Base-by-base conservation (phyloP, 2,888 invertebrate species). In the Opisthograptis luteolata region DNA sequence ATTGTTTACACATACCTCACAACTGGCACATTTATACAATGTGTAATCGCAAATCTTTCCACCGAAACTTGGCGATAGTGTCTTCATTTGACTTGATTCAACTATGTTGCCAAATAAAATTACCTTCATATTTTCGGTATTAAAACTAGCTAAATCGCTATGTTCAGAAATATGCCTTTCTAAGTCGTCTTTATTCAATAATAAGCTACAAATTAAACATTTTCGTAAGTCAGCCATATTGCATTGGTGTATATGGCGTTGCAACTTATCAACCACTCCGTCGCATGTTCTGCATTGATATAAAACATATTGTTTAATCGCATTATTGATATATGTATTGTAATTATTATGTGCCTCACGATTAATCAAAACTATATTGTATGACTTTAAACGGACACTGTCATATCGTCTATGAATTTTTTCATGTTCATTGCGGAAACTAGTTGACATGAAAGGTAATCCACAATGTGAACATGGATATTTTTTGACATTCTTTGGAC, bases 221-320 rank as follows among this genome's bases (percentile, higher is more conserved):
- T 71, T 70, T 53, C 58, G 66, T 42, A 76, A 64, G 37, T 63
- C 53, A 9, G 52, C 56, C 14, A 34, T 30, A 52, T 66, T 60
- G 65, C 87, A 87, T 52, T 57, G 24, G 45, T 84, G 83, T 52
- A 37, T 32, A 7, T 44, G 42, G 47, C 37, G 49, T 9, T 43
- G 31, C n/a, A 10, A 64, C 55, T 72, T 76, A 50, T 83, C 76
- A 27, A 82, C 64, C 27, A 77, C 49, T 0, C 63, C 73, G 35
- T 71, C 60, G 51, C 87, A 87, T 40, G 68, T 76, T 68, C 86
- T 78, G 61, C 87, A 87, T 64, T 79, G 74, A 57, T 79, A 81
- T 32, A 87, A 56, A 41, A 78, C 59, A 57, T 76, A 82, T 30
- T 60, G 53, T 45, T 68, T 62, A 30, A 42, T 52, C 9, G 58